Evolutionary conservation across 2,113 vertebrate species (phyloP).

Genomic region (Nibea albiflora): DNA sequence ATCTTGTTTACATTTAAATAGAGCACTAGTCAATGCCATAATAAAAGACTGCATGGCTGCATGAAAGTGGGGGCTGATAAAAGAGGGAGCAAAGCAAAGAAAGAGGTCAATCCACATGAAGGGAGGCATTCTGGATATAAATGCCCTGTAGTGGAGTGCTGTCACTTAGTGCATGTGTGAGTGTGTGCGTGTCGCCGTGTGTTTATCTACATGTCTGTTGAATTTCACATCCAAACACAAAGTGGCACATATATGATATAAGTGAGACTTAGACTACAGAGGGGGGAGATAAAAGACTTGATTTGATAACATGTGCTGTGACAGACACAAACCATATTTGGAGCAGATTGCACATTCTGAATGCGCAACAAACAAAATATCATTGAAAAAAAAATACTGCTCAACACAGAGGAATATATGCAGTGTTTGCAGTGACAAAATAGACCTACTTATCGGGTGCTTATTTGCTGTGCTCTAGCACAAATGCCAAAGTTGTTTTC

Average conservation of each 20-base stretch:
- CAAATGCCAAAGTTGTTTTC: slow-evolving; percentile 78
- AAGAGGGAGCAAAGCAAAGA: slow-evolving; percentile 46
- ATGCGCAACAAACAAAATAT: slow-evolving; percentile 53
- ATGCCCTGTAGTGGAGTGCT: slow-evolving; percentile 26
- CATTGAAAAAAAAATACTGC: slow-evolving; percentile 46
- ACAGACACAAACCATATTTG: slow-evolving; percentile 52
- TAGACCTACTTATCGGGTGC: slow-evolving; percentile 74
- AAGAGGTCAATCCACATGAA: slow-evolving; percentile 53
- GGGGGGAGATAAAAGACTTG: slow-evolving; percentile 9
- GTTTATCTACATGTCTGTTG: slow-evolving; percentile 14
- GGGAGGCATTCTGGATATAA: slow-evolving; percentile 38
- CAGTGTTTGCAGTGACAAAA: slow-evolving; percentile 73
- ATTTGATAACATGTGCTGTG: slow-evolving; percentile 41
- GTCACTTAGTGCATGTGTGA: slow-evolving; percentile 21
- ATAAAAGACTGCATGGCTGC: slow-evolving; percentile 38
- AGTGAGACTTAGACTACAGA: slow-evolving; percentile 13
- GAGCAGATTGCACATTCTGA: slow-evolving; percentile 37
- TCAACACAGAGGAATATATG: slow-evolving; percentile 64
- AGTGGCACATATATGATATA: slow-evolving; percentile 16
- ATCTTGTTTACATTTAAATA: slow-evolving; percentile 64
- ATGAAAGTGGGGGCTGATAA: slow-evolving; percentile 48
- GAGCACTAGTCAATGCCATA: slow-evolving; percentile 32
- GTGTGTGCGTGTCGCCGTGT: slow-evolving; percentile 14
- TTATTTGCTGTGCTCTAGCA: slow-evolving; percentile 73
- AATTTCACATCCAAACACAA: slow-evolving; percentile 22